Percentiles rank a stretch among this genome's conserved stretches.
Evolutionary conservation across 1,140 invertebrate species (phyloP).

Genomic region (Mycetomoellerius zeteki): DNA sequence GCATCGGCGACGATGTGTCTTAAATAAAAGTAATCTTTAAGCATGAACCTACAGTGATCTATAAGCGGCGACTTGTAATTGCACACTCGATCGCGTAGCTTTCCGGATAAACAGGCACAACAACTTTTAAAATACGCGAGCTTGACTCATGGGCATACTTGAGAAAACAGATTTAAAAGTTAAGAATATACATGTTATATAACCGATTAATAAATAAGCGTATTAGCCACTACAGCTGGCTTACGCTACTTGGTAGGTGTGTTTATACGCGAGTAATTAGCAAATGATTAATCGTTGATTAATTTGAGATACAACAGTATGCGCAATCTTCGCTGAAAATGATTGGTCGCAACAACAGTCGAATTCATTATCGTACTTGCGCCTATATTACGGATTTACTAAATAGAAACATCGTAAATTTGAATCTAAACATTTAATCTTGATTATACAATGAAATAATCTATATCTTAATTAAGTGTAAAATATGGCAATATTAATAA

Average conservation of each 20-base stretch:
- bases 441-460: not conserved
- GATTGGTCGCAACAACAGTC: not conserved
- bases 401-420: constrained; percentile 10
- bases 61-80: constrained; percentile 41
- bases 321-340: constrained; percentile 11
- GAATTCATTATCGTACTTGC: not conserved
- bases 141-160: not conserved
- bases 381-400: not conserved
- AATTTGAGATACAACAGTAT: not conserved
- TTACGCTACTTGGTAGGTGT: not conserved
- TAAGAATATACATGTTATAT: constrained; percentile 33
- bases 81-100: constrained; percentile 30
- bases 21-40: constrained; percentile 55
- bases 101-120: constrained; percentile 29
- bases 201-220: constrained; percentile 15
- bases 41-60: constrained; percentile 34
- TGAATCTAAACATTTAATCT: constrained; percentile 1
- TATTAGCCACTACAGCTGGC: not conserved
- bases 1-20: constrained; percentile 7
- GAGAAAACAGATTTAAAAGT: not conserved
- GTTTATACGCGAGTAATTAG: constrained; percentile 11
- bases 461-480: not conserved
- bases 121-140: constrained; percentile 22
- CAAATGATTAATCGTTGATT: constrained; percentile 29
- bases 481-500: not conserved